Evolutionary conservation across 2,888 invertebrate species (phyloP).

Genomic region (Acanthoscelides obtectus): DNA sequence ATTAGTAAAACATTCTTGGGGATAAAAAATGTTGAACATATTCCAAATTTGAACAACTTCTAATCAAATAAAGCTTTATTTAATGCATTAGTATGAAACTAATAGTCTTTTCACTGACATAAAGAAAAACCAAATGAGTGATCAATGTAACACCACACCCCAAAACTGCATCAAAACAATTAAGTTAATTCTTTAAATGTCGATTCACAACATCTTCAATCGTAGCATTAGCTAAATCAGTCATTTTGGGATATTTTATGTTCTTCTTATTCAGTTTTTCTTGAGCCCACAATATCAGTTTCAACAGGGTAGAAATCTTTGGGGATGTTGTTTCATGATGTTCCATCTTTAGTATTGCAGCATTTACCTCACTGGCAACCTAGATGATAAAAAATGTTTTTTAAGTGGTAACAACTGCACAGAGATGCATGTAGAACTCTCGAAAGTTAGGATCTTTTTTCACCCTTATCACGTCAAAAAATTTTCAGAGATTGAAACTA

Average conservation of each 20-base stretch:
- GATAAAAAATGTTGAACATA: too few species aligned
- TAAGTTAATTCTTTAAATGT: constrained; percentile 6
- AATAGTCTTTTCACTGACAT: too few species aligned
- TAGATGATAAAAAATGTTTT: constrained; percentile 36
- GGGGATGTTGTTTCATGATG: constrained; percentile 88
- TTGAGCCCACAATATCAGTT: constrained; percentile 94
- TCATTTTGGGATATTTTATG: constrained; percentile 94
- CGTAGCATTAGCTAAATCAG: constrained; percentile 79
- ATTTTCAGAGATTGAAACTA: too few species aligned
- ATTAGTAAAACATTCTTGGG: too few species aligned
- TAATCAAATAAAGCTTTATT: too few species aligned
- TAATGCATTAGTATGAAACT: too few species aligned
- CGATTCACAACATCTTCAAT: constrained; percentile 56
- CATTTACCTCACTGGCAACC: constrained; percentile 96
- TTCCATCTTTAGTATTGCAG: constrained; percentile 93
- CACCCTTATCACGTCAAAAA: too few species aligned
- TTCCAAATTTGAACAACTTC: too few species aligned
- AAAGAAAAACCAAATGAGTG: too few species aligned
- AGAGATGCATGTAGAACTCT: too few species aligned
- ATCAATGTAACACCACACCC: not conserved
- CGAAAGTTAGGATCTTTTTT: too few species aligned
- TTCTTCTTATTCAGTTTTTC: constrained; percentile 91
- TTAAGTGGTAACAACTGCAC: too few species aligned
- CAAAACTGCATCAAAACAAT: not conserved
- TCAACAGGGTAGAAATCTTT: constrained; percentile 83